Conservation (phyloP, 1,140 invertebrate species). For the Marisa cornuarietis region DNA sequence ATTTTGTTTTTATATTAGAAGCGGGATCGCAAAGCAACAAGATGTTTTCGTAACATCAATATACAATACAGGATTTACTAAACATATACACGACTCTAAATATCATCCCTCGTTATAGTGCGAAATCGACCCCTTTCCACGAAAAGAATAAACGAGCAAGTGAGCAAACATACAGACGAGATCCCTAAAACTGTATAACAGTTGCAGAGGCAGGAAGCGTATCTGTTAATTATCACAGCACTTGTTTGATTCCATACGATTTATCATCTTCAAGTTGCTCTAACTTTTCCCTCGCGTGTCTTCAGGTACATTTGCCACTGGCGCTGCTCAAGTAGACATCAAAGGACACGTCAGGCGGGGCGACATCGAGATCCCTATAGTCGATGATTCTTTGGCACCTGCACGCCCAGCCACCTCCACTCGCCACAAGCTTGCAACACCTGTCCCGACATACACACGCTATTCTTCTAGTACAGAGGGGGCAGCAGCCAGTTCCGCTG, state of each 20-base stretch:
- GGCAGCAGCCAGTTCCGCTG: too few relatives aligned
- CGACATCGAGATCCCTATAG: slow-evolving; percentile 23
- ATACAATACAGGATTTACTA: too few relatives aligned
- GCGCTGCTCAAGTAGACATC: slow-evolving; percentile 16
- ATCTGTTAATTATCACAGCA: not conserved
- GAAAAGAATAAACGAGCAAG: not conserved
- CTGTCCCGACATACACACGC: too few relatives aligned
- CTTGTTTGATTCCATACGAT: not conserved
- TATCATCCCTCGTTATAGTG: too few relatives aligned
- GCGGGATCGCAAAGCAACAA: too few relatives aligned
- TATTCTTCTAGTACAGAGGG: too few relatives aligned
- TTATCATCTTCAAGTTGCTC: not conserved
- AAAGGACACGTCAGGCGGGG: slow-evolving; percentile 19
- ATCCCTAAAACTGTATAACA: not conserved
- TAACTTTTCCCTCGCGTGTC: not conserved
- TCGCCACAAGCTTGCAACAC: too few relatives aligned
- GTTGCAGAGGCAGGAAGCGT: not conserved
- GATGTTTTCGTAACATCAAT: too few relatives aligned
- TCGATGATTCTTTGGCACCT: not conserved
- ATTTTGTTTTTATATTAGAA: too few relatives aligned
- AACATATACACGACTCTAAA: too few relatives aligned
- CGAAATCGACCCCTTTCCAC: too few relatives aligned
- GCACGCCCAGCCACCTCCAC: too few relatives aligned
- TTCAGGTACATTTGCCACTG: slow-evolving; percentile 25
- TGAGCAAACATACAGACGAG: not conserved